phyloP scores from a whole-genome alignment of 2,888 invertebrate genomes.

The Gastracanthus pulcherrimus region DNA sequence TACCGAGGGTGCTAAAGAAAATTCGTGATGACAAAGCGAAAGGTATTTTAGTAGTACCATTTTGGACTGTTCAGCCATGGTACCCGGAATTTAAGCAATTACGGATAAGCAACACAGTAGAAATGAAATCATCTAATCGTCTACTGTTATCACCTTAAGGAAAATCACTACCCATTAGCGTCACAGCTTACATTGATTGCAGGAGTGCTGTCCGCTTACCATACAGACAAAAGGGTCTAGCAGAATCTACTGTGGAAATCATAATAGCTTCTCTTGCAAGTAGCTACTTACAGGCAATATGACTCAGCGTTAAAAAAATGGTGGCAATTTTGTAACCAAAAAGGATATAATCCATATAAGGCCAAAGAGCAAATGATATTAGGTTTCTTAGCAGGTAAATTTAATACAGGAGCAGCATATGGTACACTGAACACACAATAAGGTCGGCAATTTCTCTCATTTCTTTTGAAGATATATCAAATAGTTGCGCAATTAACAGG shows the following conservation, averaged over 20 bases:
- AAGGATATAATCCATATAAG: not conserved
- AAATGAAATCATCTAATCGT: not conserved
- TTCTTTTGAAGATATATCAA: not conserved
- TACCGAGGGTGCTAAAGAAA: not conserved
- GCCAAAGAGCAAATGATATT: not conserved
- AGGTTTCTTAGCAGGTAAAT: not conserved
- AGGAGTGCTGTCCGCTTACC: not conserved
- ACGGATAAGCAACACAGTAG: not conserved
- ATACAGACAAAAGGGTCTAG: not conserved
- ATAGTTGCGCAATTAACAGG: conserved; percentile 19
- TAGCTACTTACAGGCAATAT: conserved; percentile 10
- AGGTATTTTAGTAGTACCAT: not conserved
- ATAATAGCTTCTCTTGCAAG: not conserved
- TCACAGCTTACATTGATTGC: not conserved
- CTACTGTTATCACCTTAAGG: conserved; percentile 36
- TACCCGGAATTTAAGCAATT: not conserved
- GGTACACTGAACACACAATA: not conserved
- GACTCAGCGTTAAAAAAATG: not conserved
- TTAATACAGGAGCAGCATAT: not conserved
- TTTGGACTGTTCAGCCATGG: conserved; percentile 5
- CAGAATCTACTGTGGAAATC: not conserved
- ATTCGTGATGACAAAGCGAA: not conserved
- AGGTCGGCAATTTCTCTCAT: conserved; percentile 3
- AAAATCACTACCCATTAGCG: not conserved
- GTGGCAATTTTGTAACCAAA: not conserved